These are phyloP conservation scores for Damaliscus lunatus DNA, from an alignment of 2,113 vertebrate genomes.

Conservation along the genomic window DNA sequence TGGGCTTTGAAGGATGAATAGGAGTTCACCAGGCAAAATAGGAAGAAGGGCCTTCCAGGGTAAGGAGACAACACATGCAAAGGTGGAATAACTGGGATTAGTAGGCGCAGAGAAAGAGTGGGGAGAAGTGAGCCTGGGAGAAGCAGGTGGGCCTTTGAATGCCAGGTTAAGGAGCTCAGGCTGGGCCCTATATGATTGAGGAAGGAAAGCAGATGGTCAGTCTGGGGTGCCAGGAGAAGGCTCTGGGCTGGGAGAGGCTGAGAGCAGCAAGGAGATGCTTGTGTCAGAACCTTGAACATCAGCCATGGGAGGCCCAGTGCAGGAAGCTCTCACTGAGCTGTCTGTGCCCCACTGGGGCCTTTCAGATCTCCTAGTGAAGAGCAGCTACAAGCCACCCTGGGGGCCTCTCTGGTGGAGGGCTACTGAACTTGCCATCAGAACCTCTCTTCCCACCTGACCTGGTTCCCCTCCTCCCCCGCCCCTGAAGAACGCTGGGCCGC, in stretches of 20 bases:
- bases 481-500: not conserved
- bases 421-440: not conserved
- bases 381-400: not conserved
- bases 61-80: not conserved
- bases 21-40: not conserved
- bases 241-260: not conserved
- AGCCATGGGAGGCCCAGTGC: rapidly evolving
- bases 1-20: slow-evolving; percentile 17
- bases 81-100: not conserved
- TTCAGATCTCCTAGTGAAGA: not conserved
- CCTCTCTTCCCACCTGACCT: not conserved
- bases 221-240: not conserved
- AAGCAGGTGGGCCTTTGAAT: not conserved
- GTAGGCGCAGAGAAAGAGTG: not conserved
- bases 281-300: not conserved
- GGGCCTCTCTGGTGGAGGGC: not conserved
- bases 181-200: not conserved
- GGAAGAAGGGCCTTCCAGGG: not conserved
- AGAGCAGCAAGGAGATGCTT: not conserved
- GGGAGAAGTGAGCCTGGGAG: not conserved
- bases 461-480: not conserved
- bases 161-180: not conserved
- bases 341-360: not conserved
- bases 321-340: not conserved
- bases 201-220: not conserved